Conservation (phyloP, 2,113 vertebrate species). For the Pogona vitticeps region DNA sequence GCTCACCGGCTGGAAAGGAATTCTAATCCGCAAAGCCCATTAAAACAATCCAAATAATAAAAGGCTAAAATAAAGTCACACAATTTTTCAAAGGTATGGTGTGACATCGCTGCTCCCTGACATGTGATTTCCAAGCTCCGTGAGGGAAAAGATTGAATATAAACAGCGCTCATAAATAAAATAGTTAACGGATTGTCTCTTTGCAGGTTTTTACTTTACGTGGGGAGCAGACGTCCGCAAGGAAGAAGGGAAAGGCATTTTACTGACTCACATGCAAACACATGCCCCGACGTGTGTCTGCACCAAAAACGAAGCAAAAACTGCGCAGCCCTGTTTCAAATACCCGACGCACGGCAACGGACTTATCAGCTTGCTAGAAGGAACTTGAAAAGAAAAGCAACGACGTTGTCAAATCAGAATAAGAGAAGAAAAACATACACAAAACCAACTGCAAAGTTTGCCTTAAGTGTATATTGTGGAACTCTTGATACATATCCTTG, state of each 20-base stretch:
- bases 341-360: constrained; percentile 47
- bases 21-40: no score
- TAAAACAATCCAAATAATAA: no score
- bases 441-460: constrained; percentile 71
- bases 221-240: background rate
- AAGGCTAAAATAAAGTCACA: no score
- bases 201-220: background rate
- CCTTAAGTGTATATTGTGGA: constrained; percentile 78
- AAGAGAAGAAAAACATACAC: constrained; percentile 1
- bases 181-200: no score
- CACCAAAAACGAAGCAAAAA: constrained; percentile 31
- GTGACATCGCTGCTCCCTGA: no score
- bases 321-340: constrained; percentile 60
- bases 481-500: constrained; percentile 65
- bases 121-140: no score
- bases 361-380: constrained; percentile 51
- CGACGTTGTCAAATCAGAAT: constrained; percentile 55
- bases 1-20: no score
- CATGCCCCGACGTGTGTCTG: constrained; percentile 22
- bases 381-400: constrained; percentile 47
- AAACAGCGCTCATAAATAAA: no score
- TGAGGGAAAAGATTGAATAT: no score
- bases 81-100: no score
- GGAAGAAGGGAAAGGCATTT: background rate
- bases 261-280: background rate